phyloP scores from a whole-genome alignment of 1,140 invertebrate species.

The Trichonephila clavata region DNA sequence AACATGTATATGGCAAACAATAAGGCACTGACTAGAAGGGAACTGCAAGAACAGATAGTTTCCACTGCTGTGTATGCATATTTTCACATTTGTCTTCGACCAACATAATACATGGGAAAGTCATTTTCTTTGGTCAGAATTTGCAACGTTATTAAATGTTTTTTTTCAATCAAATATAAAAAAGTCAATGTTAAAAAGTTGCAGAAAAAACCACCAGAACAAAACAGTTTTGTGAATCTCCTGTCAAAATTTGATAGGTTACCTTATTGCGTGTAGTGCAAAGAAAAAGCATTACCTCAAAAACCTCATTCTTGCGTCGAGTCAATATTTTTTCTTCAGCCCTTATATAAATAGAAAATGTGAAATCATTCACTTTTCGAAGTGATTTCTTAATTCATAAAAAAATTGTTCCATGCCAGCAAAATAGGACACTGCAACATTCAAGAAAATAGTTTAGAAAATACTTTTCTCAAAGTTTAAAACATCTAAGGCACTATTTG shows the following conservation, averaged over 20 bases:
- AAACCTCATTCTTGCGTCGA: no score
- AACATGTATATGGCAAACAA: conserved; percentile 44
- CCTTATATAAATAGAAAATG: neutral
- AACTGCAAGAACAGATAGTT: neutral
- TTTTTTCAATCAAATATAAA: neutral
- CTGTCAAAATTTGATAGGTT: neutral
- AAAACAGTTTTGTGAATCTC: neutral
- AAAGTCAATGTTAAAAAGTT: neutral
- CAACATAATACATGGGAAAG: neutral
- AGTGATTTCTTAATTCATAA: no score
- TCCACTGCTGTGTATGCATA: neutral
- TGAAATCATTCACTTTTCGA: neutral
- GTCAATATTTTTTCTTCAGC: neutral
- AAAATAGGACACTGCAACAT: neutral
- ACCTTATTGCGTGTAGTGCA: neutral
- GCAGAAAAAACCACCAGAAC: neutral
- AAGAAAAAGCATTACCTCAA: neutral
- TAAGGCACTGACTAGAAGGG: conserved; percentile 66
- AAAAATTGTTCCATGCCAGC: neutral
- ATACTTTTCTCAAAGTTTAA: neutral
- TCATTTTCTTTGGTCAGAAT: neutral
- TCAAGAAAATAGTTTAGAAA: neutral
- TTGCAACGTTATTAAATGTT: neutral
- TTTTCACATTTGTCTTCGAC: neutral
- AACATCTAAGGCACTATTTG: neutral